Conservation (phyloP, 2,888 invertebrate genomes). For the Dolichopus griseipennis region DNA sequence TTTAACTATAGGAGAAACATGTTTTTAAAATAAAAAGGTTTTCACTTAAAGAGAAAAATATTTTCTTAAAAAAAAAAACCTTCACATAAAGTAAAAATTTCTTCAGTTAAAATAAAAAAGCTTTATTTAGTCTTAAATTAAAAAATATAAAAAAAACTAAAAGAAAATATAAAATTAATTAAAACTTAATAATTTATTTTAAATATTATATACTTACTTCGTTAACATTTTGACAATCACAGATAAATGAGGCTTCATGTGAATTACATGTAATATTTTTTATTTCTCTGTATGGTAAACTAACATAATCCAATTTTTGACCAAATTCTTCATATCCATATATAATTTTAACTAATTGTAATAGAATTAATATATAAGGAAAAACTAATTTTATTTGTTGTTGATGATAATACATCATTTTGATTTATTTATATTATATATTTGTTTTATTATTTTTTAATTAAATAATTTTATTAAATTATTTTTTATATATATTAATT, state of each 20-base stretch:
- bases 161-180: neutral
- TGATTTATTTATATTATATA: neutral
- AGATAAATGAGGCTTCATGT: slow-evolving; percentile 38
- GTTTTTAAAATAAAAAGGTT: too few relatives aligned
- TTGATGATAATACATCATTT: neutral
- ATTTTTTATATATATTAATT: too few relatives aligned
- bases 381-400: neutral
- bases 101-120: too few relatives aligned
- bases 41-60: too few relatives aligned
- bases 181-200: neutral
- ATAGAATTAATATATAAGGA: neutral
- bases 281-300: slow-evolving; percentile 12
- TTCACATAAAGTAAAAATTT: too few relatives aligned
- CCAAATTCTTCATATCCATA: neutral
- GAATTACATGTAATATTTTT: slow-evolving; percentile 34
- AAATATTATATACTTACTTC: slow-evolving; percentile 31
- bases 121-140: too few relatives aligned
- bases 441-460: neutral
- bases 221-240: slow-evolving; percentile 37
- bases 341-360: neutral
- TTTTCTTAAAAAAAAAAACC: too few relatives aligned
- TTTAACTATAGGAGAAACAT: too few relatives aligned
- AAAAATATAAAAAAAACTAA: too few relatives aligned
- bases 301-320: slow-evolving; percentile 5
- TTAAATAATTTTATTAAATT: too few relatives aligned